These are phyloP conservation scores for Andrena minutula DNA, from an alignment of 2,888 invertebrate species.

Conservation along the genomic window DNA sequence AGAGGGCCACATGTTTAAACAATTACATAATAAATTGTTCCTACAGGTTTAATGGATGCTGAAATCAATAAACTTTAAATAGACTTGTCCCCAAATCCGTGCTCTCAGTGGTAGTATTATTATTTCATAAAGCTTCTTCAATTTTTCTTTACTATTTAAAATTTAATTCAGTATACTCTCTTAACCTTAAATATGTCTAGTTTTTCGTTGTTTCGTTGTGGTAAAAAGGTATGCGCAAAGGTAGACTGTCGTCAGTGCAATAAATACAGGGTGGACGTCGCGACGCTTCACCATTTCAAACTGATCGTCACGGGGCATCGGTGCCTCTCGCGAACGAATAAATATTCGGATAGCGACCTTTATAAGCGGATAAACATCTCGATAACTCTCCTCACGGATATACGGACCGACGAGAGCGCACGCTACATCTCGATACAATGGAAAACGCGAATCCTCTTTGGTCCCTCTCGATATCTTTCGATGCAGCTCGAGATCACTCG, in stretches of 20 bases:
- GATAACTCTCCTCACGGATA: conserved; percentile 70
- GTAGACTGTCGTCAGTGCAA: conserved; percentile 31
- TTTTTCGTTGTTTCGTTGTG: no score
- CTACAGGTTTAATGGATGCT: not conserved
- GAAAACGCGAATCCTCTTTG: conserved; percentile 59
- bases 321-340: conserved; percentile 62
- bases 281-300: conserved; percentile 45
- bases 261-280: conserved; percentile 44
- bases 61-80: not conserved
- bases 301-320: conserved; percentile 38
- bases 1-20: conserved; percentile 13
- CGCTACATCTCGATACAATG: conserved; percentile 64
- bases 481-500: conserved; percentile 48
- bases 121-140: no score
- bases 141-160: no score
- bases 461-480: conserved; percentile 49
- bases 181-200: no score
- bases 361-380: conserved; percentile 78
- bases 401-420: conserved; percentile 40
- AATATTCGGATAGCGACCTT: conserved; percentile 73
- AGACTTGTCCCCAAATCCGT: no score
- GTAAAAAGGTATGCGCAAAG: conserved; percentile 1
- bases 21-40: not conserved
- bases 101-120: no score
- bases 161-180: no score